A percentile compares a stretch with the other conserved stretches of the same genome.
Evolutionary conservation across 2,113 vertebrate species (phyloP).

Genomic region (Carettochelys insculpta): DNA sequence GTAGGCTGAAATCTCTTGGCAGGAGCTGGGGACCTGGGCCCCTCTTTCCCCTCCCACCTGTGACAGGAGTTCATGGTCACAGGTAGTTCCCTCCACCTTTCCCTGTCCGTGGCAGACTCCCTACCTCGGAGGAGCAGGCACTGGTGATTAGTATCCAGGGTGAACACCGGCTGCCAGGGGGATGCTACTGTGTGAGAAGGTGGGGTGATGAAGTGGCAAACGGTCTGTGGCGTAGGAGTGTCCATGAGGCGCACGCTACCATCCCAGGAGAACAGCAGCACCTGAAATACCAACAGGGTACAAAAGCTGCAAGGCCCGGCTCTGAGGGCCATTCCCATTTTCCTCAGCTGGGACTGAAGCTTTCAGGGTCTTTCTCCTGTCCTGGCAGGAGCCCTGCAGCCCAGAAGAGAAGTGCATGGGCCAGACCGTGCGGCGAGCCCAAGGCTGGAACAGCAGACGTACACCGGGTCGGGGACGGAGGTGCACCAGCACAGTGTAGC

Average conservation of each 20-base stretch:
- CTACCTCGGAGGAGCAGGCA: conserved; percentile 83
- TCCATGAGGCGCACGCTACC: conserved; percentile 81
- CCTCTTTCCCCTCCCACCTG: not conserved
- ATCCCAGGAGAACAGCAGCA: conserved; percentile 78
- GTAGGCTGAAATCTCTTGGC: not conserved
- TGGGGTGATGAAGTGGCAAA: conserved; percentile 78
- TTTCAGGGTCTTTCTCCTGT: not conserved
- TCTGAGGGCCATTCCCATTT: not conserved
- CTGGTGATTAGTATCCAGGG: conserved; percentile 66
- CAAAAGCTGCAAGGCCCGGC: not conserved
- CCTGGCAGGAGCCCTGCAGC: not conserved
- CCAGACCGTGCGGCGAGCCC: not conserved
- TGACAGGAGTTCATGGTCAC: not conserved
- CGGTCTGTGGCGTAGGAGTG: conserved; percentile 51
- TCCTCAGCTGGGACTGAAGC: accelerated
- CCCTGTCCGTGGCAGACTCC: not conserved
- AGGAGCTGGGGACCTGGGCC: not conserved
- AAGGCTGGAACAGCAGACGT: not conserved
- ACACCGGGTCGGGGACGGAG: not conserved
- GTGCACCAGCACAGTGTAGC: not conserved
- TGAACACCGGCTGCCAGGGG: conserved; percentile 82
- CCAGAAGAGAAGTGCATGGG: not conserved
- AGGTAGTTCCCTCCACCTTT: not conserved
- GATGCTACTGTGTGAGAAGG: conserved; percentile 39
- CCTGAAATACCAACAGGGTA: conserved; percentile 65